phyloP scores from a whole-genome alignment of 2,113 vertebrate genomes.

The Burhinus oedicnemus region DNA sequence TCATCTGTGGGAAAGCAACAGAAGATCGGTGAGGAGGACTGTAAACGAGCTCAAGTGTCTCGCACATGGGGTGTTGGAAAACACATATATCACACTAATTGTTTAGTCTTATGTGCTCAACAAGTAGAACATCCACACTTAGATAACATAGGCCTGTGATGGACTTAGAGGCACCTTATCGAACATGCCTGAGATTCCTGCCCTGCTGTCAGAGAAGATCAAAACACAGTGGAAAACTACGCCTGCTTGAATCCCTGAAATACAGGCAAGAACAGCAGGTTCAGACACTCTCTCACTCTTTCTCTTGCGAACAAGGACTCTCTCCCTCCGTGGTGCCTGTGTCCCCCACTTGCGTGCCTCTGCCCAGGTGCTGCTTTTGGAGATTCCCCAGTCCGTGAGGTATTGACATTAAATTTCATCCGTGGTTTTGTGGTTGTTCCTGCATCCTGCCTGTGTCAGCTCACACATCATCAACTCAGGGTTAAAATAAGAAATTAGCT shows the following conservation, averaged over 20 bases:
- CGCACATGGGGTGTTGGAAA: neutral
- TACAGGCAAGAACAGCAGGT: neutral
- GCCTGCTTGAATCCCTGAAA: neutral
- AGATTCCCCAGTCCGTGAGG: neutral
- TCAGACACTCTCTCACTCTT: neutral
- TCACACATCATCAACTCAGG: neutral
- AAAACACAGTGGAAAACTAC: neutral
- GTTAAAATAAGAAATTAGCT: neutral
- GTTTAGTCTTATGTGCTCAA: neutral
- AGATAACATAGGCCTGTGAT: neutral
- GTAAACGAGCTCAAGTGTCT: neutral
- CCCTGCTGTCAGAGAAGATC: neutral
- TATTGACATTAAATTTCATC: neutral
- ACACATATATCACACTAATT: neutral
- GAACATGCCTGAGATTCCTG: neutral
- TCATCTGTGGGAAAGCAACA: neutral
- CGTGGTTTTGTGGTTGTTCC: neutral
- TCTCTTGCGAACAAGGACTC: neutral
- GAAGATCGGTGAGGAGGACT: neutral
- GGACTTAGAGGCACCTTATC: neutral
- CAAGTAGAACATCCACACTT: neutral
- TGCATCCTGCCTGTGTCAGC: neutral
- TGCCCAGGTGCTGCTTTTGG: neutral
- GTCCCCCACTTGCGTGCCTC: neutral
- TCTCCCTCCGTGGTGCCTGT: neutral